Evolutionary conservation across 1,140 invertebrate species (phyloP), one percentile per base, ranked within the genome.

Genomic region (Bilobella aurantiaca): DNA sequence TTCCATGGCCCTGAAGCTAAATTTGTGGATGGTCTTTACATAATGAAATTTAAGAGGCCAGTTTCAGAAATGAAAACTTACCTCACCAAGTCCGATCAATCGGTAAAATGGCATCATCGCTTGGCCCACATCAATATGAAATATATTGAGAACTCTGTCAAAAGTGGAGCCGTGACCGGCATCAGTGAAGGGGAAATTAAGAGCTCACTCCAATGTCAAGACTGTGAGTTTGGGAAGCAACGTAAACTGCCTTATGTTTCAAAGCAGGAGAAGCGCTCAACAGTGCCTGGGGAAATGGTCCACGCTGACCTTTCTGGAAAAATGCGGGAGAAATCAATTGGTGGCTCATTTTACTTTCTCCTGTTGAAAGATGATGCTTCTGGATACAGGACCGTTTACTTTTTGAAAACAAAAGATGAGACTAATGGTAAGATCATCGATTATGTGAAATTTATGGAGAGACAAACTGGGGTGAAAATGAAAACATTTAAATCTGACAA

Each of bases 241-340:
- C 37, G 65, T 64, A 34, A 71, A 29, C 37, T 65, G 37, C 69
- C 70, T 23, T 73, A 53, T 68, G 69, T 46, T 53, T 57, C 5
- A 42, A 69, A 57, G 49, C 58, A 34, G 1, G n/a, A 5, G 68
- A 64, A 63, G 49, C 27, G 34, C 53, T 66, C 27, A 8, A 46
- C 60, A 25, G 57, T 46, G 28, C 32, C 59, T 18, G 46, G 73
- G 16, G 74, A 75, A 69, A 8, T 74, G 8, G 64, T 74, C 49
- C 72, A 75, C 66, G 68, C 67, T 1, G 78, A 82, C 74, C 69
- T 78, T 0, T 78, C 77, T 64, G 79, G 78, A 0, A 77, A 78
- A 21, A 79, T 82, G 74, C 67, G 76, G 28, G 67, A 58, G 18
- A 61, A 58, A 16, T 79, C 77, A 2, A 23, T 76, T 25, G 73